Percentiles rank a stretch among this genome's conserved stretches.
phyloP scores from a whole-genome alignment of 2,888 invertebrate species.

The Galerucella nymphaeae region DNA sequence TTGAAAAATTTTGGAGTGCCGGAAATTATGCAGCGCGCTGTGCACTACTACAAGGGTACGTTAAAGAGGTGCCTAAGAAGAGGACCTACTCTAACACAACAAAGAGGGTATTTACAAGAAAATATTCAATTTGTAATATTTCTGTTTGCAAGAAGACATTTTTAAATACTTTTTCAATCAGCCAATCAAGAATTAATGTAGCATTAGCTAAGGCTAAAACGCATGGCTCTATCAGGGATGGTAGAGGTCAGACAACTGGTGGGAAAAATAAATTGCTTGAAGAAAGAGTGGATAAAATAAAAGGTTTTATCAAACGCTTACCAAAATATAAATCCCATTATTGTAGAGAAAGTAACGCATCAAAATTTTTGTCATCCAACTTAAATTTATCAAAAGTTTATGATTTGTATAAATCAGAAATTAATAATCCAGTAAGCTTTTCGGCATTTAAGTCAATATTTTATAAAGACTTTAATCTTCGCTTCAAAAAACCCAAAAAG shows the following conservation, averaged over 20 bases:
- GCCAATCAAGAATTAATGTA: neutral
- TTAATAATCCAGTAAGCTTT: slow-evolving; percentile 1
- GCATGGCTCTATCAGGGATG: too few relatives aligned
- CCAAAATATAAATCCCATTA: too few relatives aligned
- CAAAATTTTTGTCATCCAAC: neutral
- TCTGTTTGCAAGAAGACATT: neutral
- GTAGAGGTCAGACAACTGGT: too few relatives aligned
- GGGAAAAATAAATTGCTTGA: too few relatives aligned
- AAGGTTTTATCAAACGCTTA: too few relatives aligned
- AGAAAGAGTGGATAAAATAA: too few relatives aligned
- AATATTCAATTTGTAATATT: neutral
- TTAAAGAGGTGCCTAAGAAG: too few relatives aligned
- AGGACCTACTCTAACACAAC: neutral
- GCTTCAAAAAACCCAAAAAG: slow-evolving; percentile 20
- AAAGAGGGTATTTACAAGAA: neutral
- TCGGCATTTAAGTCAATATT: slow-evolving; percentile 16
- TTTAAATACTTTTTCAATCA: neutral
- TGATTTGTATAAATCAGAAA: slow-evolving; percentile 3
- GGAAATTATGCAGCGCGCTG: too few relatives aligned
- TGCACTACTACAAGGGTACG: too few relatives aligned
- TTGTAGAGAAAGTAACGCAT: too few relatives aligned
- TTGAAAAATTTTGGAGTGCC: too few relatives aligned
- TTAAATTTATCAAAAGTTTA: neutral
- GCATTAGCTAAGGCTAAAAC: neutral
- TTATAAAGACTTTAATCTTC: slow-evolving; percentile 16